Conservation (phyloP, 1,140 invertebrate species). For the Antheraea mylitta region DNA sequence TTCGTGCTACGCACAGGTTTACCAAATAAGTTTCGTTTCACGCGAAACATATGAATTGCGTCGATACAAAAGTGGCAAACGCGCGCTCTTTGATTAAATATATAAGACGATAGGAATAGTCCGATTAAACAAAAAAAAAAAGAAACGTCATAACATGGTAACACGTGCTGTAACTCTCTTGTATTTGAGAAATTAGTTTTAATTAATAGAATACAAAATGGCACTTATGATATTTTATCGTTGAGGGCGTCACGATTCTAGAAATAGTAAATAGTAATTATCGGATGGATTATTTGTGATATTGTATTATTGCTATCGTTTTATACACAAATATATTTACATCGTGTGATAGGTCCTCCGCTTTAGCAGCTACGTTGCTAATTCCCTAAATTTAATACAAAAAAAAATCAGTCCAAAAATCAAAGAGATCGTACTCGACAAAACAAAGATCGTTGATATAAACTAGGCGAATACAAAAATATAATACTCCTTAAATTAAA, state of each 20-base stretch:
- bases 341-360: not conserved
- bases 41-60: too few relatives aligned
- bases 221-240: slow-evolving; percentile 2
- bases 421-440: slow-evolving; percentile 40
- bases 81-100: too few relatives aligned
- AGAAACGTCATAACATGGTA: slow-evolving; percentile 4
- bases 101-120: too few relatives aligned
- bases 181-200: not conserved
- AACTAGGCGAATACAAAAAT: slow-evolving; percentile 39
- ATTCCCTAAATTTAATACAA: slow-evolving; percentile 13
- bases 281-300: too few relatives aligned
- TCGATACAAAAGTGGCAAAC: too few relatives aligned
- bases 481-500: slow-evolving; percentile 30
- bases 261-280: too few relatives aligned
- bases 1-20: slow-evolving; percentile 53
- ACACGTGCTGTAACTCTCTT: slow-evolving; percentile 4
- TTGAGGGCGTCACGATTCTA: not conserved
- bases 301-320: too few relatives aligned
- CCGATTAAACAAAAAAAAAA: too few relatives aligned
- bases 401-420: slow-evolving; percentile 45
- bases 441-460: slow-evolving; percentile 37
- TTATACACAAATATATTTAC: slow-evolving; percentile 13
- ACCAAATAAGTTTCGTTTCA: slow-evolving; percentile 1
- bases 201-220: not conserved
- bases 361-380: slow-evolving; percentile 12